Evolutionary conservation across 2,888 invertebrate genomes (phyloP).

Genomic region (Arctia plantaginis): DNA sequence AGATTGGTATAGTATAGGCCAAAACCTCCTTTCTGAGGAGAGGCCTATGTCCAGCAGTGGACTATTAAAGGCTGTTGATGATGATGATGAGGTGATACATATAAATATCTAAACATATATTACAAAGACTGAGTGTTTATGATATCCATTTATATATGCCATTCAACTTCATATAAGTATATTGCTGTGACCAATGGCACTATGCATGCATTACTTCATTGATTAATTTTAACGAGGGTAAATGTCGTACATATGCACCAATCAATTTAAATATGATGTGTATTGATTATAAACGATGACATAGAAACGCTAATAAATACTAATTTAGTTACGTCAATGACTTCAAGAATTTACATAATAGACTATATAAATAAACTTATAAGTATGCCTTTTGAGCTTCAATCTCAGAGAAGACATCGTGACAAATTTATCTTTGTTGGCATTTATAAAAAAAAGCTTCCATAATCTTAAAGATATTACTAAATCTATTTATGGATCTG

Average conservation of each 20-base stretch:
- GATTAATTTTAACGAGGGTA: not conserved
- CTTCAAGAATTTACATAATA: conserved; percentile 18
- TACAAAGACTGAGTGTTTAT: no score
- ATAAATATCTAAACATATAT: no score
- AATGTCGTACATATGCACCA: not conserved
- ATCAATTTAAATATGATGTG: not conserved
- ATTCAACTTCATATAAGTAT: not conserved
- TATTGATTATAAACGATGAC: conserved; percentile 13
- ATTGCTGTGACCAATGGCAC: not conserved
- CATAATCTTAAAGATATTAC: not conserved
- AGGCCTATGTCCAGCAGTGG: no score
- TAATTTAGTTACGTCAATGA: conserved; percentile 20
- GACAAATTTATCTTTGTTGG: conserved; percentile 36
- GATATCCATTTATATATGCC: no score
- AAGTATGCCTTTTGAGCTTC: conserved; percentile 29
- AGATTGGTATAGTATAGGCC: no score
- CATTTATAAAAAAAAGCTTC: not conserved
- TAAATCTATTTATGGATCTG: no score
- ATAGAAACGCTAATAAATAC: conserved; percentile 30
- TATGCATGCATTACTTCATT: not conserved
- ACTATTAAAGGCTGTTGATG: no score
- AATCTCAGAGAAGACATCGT: conserved; percentile 38
- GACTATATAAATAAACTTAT: conserved; percentile 32
- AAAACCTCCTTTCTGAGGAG: no score
- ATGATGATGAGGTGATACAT: no score